Conservation (phyloP, 2,797 vertebrate genomes). For the Rhyacichthys aspro region DNA sequence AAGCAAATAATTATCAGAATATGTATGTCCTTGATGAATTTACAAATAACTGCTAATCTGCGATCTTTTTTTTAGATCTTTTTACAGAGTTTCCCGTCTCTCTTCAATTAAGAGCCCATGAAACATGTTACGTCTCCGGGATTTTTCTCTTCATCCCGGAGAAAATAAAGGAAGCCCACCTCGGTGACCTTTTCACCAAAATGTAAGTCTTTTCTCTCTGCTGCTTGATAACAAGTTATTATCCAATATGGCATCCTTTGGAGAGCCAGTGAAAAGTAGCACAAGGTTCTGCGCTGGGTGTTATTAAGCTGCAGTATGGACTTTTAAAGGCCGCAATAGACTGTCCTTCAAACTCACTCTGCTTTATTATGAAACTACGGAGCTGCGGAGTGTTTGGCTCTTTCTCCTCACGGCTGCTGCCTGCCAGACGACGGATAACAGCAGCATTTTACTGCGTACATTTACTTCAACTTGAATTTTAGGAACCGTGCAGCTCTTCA, state of each 20-base stretch:
- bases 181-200: slow-evolving; percentile 62
- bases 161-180: slow-evolving; percentile 69
- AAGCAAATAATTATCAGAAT: too few relatives aligned
- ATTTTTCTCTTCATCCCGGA: slow-evolving; percentile 57
- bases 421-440: slow-evolving; percentile 19
- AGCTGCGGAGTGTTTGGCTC: slow-evolving; percentile 41
- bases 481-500: too few relatives aligned
- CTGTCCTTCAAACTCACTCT: slow-evolving; percentile 54
- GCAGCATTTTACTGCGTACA: too few relatives aligned
- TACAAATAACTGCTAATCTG: too few relatives aligned
- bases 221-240: slow-evolving; percentile 79
- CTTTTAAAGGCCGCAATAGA: slow-evolving; percentile 50
- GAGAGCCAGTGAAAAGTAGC: slow-evolving; percentile 58
- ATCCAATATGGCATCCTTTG: slow-evolving; percentile 67
- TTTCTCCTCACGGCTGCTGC: slow-evolving; percentile 15
- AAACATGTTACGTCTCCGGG: slow-evolving; percentile 46
- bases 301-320: slow-evolving; percentile 67
- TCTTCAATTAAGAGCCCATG: slow-evolving; percentile 51
- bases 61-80: too few relatives aligned
- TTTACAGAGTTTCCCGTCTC: too few relatives aligned
- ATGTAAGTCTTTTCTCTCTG: slow-evolving; percentile 55
- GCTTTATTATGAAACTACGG: slow-evolving; percentile 54
- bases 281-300: slow-evolving; percentile 38
- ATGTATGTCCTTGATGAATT: too few relatives aligned
- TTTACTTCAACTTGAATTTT: too few relatives aligned